Evolutionary conservation across 2,797 vertebrate genomes (phyloP), one percentile per base, ranked within the genome.

Genomic region (Pseudochaenichthys georgianus): DNA sequence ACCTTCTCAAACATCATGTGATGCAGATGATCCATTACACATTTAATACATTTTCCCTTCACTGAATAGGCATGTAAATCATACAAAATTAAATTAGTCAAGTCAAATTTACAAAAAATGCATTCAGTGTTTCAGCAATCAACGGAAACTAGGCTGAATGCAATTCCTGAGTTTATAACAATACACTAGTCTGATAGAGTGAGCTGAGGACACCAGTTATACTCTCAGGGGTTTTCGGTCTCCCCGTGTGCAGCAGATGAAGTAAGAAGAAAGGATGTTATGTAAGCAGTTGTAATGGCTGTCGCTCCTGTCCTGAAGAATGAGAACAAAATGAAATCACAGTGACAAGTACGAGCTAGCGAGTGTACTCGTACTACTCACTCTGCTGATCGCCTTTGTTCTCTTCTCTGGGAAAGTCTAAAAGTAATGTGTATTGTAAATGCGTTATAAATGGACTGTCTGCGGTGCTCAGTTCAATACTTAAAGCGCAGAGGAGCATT

Each of bases 291-390:
- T 58, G 52, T 77, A 38, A 17, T 83, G 63, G 61, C 76, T 84
- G 81, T 80, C 81, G 50, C 68, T 73, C 11, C 19, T n/a, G 48
- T 82, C 78, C 28, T 7, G 42, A 70, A 28, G 71, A 81, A 23
- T 50, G 64, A 74, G 75, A 77, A 80, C 54, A 43, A 83, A 74
- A 41, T 69, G 70, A 72, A 77, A 84, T 82, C 77, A 52, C 67
- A 60, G 72, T 75, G 78, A 81, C 80, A 48, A 13, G 70, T 3
- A 7, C 66, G 59, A 73, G 60, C 53, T 4, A 73, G 61, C 19
- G 4, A 28, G 51, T 54, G 54, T 55, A 45, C 70, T 66, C 3
- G 28, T 62, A 61, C 72, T 74, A 55, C 3, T 75, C 63, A 19
- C 53, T 34, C 41, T 17, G 51, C 38, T 17, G 0, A 52, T 74